These are phyloP conservation scores for Syncerus caffer DNA, from an alignment of 2,797 vertebrate species.

Conservation along the genomic window DNA sequence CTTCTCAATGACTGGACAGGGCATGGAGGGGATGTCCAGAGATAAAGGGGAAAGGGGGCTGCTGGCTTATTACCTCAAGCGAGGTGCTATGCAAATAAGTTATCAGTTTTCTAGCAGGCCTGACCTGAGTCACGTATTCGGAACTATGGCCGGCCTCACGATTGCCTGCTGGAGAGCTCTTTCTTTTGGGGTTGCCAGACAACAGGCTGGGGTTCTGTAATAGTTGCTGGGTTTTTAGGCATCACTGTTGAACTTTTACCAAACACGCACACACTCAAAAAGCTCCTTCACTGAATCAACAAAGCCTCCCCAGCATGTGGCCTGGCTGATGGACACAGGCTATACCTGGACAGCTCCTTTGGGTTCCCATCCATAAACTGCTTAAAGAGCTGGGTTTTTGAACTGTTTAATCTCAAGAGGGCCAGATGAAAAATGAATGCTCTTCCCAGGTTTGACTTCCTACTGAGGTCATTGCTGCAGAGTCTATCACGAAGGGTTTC, in stretches of 20 bases:
- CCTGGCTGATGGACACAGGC: not conserved
- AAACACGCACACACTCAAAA: constrained; percentile 62
- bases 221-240: constrained; percentile 34
- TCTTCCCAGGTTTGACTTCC: not conserved
- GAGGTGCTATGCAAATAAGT: constrained; percentile 80
- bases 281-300: constrained; percentile 70
- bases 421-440: too few species aligned
- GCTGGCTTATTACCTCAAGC: constrained; percentile 73
- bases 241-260: constrained; percentile 57
- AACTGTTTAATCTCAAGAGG: not conserved
- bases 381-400: not conserved
- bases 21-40: constrained; percentile 70
- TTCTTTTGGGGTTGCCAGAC: constrained; percentile 81
- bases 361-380: not conserved
- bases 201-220: constrained; percentile 60
- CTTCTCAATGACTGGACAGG: constrained; percentile 59
- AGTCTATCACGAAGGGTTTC: not conserved
- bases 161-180: constrained; percentile 67
- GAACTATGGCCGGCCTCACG: constrained; percentile 61
- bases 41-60: constrained; percentile 78
- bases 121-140: constrained; percentile 68
- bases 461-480: rapidly evolving
- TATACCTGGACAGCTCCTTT: not conserved
- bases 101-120: constrained; percentile 75
- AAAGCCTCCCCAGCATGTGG: constrained; percentile 31